Percentiles rank a stretch among this genome's conserved stretches.
These are phyloP conservation scores for Galerucella nymphaeae DNA, from an alignment of 2,888 invertebrate genomes.

Conservation along the genomic window DNA sequence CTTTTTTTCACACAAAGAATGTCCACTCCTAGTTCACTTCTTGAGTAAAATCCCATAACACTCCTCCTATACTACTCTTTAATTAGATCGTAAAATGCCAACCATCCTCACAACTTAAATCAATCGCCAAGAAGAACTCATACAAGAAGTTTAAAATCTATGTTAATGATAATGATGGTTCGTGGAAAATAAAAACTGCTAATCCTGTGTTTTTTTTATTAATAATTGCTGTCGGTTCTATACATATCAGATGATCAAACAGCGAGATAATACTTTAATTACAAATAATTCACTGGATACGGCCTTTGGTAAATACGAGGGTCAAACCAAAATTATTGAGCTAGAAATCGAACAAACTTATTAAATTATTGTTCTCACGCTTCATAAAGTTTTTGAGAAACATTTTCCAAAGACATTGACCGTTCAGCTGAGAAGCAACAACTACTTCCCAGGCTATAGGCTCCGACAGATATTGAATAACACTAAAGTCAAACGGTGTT, in stretches of 20 bases:
- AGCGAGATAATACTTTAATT: neutral
- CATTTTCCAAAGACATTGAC: too few relatives aligned
- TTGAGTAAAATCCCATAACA: neutral
- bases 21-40: neutral
- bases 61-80: neutral
- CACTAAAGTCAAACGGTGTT: too few relatives aligned
- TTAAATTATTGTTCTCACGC: too few relatives aligned
- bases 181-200: slow-evolving; percentile 11
- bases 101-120: slow-evolving; percentile 1
- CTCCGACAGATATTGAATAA: too few relatives aligned
- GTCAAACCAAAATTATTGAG: too few relatives aligned
- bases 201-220: neutral
- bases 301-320: too few relatives aligned
- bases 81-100: slow-evolving; percentile 6
- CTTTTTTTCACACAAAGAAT: neutral
- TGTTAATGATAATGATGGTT: slow-evolving; percentile 22
- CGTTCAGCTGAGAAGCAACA: too few relatives aligned
- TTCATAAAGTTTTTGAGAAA: too few relatives aligned
- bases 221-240: slow-evolving; percentile 27
- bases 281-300: too few relatives aligned
- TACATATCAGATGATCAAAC: slow-evolving; percentile 10
- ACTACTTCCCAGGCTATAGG: too few relatives aligned
- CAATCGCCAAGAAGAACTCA: slow-evolving; percentile 3
- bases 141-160: slow-evolving; percentile 20
- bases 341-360: too few relatives aligned